Evolutionary conservation across 2,888 invertebrate genomes (phyloP).

Genomic region (Sphaeridia pumilis): DNA sequence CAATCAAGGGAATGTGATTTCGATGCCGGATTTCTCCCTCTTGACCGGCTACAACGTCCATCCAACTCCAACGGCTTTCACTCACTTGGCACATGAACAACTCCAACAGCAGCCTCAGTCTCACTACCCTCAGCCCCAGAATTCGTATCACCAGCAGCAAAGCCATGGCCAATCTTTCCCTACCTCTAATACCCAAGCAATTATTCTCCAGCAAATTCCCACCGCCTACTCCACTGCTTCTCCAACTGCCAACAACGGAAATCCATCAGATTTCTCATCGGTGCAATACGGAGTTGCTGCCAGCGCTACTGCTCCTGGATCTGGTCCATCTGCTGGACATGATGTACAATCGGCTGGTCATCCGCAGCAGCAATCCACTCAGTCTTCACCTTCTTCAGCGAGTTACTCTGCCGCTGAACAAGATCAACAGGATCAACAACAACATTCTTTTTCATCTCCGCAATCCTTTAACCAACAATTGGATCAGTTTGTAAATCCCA

Average conservation of each 20-base stretch:
- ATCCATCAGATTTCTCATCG: background rate
- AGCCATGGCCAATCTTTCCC: constrained; percentile 1
- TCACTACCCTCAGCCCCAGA: background rate
- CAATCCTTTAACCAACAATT: background rate
- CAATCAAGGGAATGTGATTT: no score
- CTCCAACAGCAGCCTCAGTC: background rate
- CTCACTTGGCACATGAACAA: no score
- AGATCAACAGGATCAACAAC: background rate
- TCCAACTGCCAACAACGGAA: background rate
- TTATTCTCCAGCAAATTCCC: constrained; percentile 19
- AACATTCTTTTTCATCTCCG: background rate
- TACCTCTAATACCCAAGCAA: constrained; percentile 13
- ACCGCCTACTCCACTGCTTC: background rate
- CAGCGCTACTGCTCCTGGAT: background rate
- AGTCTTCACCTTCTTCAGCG: background rate
- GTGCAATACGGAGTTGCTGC: background rate
- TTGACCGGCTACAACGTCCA: no score
- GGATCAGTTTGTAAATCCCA: background rate
- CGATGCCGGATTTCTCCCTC: no score
- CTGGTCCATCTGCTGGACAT: background rate
- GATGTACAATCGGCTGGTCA: background rate
- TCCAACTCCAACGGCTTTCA: no score
- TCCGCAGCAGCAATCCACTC: no score
- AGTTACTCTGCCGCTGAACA: background rate
- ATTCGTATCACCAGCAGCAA: background rate